Evolutionary conservation across 2,888 invertebrate genomes (phyloP).

Genomic region (Mamestra brassicae): DNA sequence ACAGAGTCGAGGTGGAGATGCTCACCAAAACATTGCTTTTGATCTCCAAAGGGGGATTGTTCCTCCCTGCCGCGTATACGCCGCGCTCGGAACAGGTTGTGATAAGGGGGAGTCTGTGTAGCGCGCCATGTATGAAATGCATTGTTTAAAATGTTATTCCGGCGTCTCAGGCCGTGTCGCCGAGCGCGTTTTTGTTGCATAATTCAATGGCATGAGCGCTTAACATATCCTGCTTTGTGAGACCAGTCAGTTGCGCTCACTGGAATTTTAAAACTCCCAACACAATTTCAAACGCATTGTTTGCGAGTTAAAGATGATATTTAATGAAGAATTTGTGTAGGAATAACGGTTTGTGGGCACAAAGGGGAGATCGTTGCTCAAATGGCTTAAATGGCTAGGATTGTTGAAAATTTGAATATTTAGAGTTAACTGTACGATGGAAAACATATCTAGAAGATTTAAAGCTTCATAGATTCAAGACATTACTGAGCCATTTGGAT

Average conservation of each 20-base stretch:
- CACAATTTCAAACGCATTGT: conserved; percentile 64
- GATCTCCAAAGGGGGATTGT: conserved; percentile 71
- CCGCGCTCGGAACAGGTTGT: conserved; percentile 62
- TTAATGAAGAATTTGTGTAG: conserved; percentile 61
- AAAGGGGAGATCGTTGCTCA: conserved; percentile 45
- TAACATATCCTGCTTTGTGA: conserved; percentile 75
- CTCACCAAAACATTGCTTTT: conserved; percentile 71
- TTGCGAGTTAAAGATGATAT: conserved; percentile 58
- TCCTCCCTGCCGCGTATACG: conserved; percentile 63
- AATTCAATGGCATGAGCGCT: conserved; percentile 78
- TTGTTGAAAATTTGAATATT: conserved; percentile 24
- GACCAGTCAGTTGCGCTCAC: conserved; percentile 67
- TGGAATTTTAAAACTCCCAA: conserved; percentile 73
- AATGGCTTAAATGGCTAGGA: conserved; percentile 4
- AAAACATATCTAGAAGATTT: background rate
- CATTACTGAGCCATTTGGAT: background rate
- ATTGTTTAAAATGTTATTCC: conserved; percentile 79
- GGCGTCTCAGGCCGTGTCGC: conserved; percentile 70
- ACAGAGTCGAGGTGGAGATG: conserved; percentile 47
- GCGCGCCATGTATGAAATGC: conserved; percentile 69
- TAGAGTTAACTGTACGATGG: background rate
- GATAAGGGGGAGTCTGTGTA: conserved; percentile 58
- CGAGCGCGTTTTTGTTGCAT: conserved; percentile 77
- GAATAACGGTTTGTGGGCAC: conserved; percentile 37
- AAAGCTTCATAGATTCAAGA: background rate